A percentile compares a stretch with the other conserved stretches of the same genome.
phyloP scores from a whole-genome alignment of 2,888 invertebrate genomes.

The Ectemnius cavifrons region DNA sequence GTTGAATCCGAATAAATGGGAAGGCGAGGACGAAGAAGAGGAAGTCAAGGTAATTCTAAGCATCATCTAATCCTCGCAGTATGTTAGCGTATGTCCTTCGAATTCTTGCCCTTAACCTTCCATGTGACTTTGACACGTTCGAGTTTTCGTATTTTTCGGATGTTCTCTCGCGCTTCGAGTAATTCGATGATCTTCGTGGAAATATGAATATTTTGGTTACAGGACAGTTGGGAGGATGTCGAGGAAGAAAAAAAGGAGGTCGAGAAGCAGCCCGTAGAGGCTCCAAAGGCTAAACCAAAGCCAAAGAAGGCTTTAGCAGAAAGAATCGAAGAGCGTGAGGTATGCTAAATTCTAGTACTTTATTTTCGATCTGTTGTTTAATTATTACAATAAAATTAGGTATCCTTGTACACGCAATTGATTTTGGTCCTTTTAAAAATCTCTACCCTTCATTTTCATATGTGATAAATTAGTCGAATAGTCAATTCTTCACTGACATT shows the following conservation, averaged over 20 bases:
- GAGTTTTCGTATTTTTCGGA: too few relatives aligned
- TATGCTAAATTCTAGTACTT: conserved; percentile 65
- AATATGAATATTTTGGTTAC: conserved; percentile 41
- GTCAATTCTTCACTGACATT: background rate
- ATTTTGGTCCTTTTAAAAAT: background rate
- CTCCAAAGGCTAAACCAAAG: conserved; percentile 82
- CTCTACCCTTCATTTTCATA: background rate
- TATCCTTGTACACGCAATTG: background rate
- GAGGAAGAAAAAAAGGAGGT: conserved; percentile 90
- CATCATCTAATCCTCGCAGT: background rate
- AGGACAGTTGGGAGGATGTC: conserved; percentile 98
- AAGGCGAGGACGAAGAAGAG: conserved; percentile 93
- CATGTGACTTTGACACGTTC: background rate
- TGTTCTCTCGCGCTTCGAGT: too few relatives aligned
- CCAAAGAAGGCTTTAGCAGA: conserved; percentile 87
- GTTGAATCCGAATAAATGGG: conserved; percentile 88
- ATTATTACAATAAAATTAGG: background rate
- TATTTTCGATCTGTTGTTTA: conserved; percentile 1
- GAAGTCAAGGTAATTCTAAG: conserved; percentile 85
- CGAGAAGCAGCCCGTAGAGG: conserved; percentile 82
- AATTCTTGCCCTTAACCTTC: conserved; percentile 3
- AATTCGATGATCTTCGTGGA: too few relatives aligned
- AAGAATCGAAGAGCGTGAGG: conserved; percentile 94
- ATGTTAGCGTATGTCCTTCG: background rate
- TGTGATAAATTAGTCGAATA: too few relatives aligned